Evolutionary conservation across 1,140 invertebrate genomes (phyloP).

Genomic region (Drosophila sturtevanti): DNA sequence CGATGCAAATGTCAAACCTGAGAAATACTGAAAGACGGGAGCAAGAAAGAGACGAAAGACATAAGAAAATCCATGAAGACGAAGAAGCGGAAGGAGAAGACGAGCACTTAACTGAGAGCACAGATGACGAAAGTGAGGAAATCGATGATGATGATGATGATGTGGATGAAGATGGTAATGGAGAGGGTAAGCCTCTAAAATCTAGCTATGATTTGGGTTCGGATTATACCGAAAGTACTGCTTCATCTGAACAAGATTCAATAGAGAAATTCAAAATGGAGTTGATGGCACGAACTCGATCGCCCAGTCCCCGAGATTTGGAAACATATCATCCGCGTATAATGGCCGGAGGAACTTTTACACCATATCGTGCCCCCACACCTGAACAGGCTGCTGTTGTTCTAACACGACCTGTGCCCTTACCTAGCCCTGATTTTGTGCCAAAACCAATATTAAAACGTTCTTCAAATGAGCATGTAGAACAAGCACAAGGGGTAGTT

Average conservation of each 20-base stretch:
- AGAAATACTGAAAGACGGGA: background rate
- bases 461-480: conserved; percentile 81
- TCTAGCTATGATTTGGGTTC: conserved; percentile 83
- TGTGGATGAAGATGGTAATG: conserved; percentile 18
- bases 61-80: conserved; percentile 8
- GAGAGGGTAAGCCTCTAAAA: conserved; percentile 19
- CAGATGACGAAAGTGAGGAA: conserved; percentile 65
- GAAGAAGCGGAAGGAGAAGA: conserved; percentile 30
- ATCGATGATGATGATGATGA: conserved; percentile 52
- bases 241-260: conserved; percentile 84
- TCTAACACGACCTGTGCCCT: conserved; percentile 84
- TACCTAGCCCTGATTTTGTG: conserved; percentile 86
- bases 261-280: conserved; percentile 85
- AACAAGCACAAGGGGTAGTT: conserved; percentile 23
- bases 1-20: conserved; percentile 24
- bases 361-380: conserved; percentile 78
- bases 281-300: conserved; percentile 83
- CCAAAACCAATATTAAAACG: conserved; percentile 90
- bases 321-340: conserved; percentile 88
- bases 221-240: conserved; percentile 86
- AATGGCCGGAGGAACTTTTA: conserved; percentile 72
- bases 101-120: conserved; percentile 61
- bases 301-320: conserved; percentile 84
- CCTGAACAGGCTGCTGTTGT: conserved; percentile 85
- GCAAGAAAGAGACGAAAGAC: conserved; percentile 21